Percentiles rank a stretch among this genome's conserved stretches.
Conservation (phyloP, 2,888 invertebrate genomes). For the Elegia similella region DNA sequence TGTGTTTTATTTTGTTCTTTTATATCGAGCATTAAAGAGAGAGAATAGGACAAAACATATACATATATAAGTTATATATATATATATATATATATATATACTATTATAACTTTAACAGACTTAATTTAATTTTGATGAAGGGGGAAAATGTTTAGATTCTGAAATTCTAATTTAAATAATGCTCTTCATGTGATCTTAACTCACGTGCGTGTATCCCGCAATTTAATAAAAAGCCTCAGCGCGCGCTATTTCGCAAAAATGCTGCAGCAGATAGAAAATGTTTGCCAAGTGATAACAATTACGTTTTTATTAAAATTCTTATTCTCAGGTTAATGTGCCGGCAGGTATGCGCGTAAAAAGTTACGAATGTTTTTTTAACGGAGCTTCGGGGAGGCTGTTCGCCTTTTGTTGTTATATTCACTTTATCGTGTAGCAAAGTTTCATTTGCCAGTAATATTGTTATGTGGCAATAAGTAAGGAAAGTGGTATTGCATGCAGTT, state of each 20-base stretch:
- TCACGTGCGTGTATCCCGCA: not conserved
- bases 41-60: no score
- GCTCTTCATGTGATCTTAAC: not conserved
- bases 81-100: no score
- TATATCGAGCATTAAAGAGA: no score
- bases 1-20: no score
- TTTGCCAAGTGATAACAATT: constrained; percentile 24
- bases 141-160: no score
- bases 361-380: not conserved
- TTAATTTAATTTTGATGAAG: no score
- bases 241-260: constrained; percentile 21
- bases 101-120: no score
- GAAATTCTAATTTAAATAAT: no score
- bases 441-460: not conserved
- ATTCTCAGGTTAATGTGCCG: constrained; percentile 13
- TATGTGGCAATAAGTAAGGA: not conserved
- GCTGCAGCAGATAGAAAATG: constrained; percentile 22
- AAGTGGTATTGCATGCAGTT: no score
- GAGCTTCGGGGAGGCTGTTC: not conserved
- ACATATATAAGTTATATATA: no score
- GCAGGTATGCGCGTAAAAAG: constrained; percentile 1
- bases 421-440: not conserved
- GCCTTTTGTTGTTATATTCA: not conserved
- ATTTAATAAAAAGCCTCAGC: constrained; percentile 19
- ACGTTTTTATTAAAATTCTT: constrained; percentile 23